Conservation (phyloP, 2,797 vertebrate species). For the Benthosema pterotum region DNA sequence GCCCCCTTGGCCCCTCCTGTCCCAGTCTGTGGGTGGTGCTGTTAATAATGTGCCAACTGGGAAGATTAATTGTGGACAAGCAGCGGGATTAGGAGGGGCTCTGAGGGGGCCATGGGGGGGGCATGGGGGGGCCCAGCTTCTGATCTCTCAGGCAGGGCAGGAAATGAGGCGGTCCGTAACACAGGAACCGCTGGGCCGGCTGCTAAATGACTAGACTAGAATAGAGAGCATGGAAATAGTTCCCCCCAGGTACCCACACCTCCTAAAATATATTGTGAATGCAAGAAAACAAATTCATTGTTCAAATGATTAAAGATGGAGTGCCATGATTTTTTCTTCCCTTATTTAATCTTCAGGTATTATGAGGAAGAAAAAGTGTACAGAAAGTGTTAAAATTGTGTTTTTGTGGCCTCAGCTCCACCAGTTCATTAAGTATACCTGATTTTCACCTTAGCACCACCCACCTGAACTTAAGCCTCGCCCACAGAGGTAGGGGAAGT, state of each 20-base stretch:
- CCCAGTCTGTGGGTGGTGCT: constrained; percentile 92
- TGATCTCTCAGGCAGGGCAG: constrained; percentile 95
- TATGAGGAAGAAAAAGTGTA: too few species aligned
- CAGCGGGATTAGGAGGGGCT: constrained; percentile 91
- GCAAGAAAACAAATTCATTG: too few species aligned
- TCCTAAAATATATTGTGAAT: background rate
- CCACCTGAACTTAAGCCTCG: too few species aligned
- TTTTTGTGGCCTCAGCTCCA: too few species aligned
- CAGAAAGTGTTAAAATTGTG: too few species aligned
- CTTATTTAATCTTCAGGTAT: too few species aligned
- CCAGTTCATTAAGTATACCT: too few species aligned
- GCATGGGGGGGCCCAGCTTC: constrained; percentile 88
- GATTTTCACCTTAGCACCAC: too few species aligned
- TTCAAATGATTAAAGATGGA: too few species aligned
- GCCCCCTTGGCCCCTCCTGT: constrained; percentile 74
- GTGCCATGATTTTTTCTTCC: too few species aligned
- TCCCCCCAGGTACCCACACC: constrained; percentile 29
- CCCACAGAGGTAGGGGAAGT: too few species aligned
- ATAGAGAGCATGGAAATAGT: constrained; percentile 7
- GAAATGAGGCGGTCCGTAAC: constrained; percentile 91
- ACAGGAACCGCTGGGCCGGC: constrained; percentile 21
- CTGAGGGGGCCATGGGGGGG: constrained; percentile 84
- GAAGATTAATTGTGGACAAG: constrained; percentile 97
- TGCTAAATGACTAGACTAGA: constrained; percentile 39
- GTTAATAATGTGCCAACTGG: constrained; percentile 95